Evolutionary conservation across 1,140 invertebrate genomes (phyloP).

Genomic region (Trinorchestia longiramus): DNA sequence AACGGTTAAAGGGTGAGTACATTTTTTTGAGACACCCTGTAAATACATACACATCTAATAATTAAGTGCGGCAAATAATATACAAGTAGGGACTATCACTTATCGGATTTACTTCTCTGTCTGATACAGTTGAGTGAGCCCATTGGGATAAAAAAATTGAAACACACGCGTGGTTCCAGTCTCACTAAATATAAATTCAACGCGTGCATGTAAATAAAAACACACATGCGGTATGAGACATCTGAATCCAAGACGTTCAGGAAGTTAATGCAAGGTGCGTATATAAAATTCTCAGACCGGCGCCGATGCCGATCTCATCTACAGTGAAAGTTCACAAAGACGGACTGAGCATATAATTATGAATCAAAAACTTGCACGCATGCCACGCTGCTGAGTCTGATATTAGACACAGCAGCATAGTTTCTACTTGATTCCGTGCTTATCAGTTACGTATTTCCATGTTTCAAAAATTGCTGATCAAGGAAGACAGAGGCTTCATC

Average conservation of each 20-base stretch:
- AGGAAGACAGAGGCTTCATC: no score
- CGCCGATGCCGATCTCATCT: neutral
- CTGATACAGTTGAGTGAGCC: neutral
- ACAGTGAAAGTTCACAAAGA: neutral
- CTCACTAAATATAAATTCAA: neutral
- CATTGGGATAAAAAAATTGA: neutral
- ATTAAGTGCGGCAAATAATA: neutral
- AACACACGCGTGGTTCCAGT: neutral
- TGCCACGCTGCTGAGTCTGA: no score
- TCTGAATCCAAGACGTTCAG: neutral
- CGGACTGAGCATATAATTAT: neutral
- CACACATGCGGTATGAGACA: neutral
- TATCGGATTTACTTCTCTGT: neutral
- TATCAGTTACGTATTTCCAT: no score
- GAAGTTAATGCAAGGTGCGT: neutral
- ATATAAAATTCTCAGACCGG: neutral
- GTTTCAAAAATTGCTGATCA: no score
- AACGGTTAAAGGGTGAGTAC: no score
- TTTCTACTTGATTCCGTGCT: no score
- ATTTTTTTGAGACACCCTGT: no score
- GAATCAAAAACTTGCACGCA: neutral
- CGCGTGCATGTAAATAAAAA: neutral
- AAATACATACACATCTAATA: neutral
- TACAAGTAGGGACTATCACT: neutral
- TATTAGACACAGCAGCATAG: no score